Conservation (phyloP, 2,113 vertebrate genomes). For the Phylloscopus whistleri region DNA sequence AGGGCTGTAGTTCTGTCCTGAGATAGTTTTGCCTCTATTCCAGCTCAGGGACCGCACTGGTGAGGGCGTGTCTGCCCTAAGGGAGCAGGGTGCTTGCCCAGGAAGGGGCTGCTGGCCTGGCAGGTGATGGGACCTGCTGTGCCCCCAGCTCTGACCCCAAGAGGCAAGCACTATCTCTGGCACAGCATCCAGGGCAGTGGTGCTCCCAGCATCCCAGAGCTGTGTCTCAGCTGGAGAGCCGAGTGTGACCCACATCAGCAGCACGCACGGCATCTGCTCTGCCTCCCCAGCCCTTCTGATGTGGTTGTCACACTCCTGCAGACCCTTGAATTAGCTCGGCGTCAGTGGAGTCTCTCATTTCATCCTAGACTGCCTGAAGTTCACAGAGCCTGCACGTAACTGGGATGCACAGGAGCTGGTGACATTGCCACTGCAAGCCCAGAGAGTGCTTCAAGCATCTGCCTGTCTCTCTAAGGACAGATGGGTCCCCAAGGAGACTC, state of each 20-base stretch:
- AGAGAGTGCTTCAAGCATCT: rapidly evolving
- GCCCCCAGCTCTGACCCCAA: not conserved
- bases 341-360: not conserved
- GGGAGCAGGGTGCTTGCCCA: rapidly evolving
- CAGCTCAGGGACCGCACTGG: not conserved
- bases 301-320: not conserved
- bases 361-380: not conserved
- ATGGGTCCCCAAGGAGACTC: not conserved
- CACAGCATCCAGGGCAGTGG: rapidly evolving
- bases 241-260: rapidly evolving
- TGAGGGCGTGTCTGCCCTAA: rapidly evolving
- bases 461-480: not conserved
- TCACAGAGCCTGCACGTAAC: not conserved
- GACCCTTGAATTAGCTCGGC: not conserved
- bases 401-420: rapidly evolving
- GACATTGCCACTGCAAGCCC: not conserved
- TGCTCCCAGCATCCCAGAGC: not conserved
- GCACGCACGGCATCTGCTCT: rapidly evolving
- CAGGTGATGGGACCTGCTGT: rapidly evolving
- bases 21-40: not conserved
- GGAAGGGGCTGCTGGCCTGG: not conserved
- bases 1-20: not conserved
- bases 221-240: not conserved
- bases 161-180: not conserved
- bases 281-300: not conserved